These are phyloP conservation scores for Leucoma salicis DNA, from an alignment of 2,888 invertebrate species.

Conservation along the genomic window DNA sequence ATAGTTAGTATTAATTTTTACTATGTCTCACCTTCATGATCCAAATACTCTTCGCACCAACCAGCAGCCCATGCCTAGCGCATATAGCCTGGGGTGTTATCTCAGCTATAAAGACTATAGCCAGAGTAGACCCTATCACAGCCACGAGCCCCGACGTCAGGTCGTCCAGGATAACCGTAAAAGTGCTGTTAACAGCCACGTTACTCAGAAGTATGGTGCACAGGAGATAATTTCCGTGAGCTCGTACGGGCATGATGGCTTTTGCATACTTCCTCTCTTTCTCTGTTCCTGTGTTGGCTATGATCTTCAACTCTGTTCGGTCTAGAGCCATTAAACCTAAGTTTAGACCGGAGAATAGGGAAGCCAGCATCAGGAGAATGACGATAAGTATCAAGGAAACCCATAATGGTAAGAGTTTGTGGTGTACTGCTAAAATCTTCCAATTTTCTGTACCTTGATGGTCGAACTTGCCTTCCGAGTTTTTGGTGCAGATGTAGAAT, in stretches of 20 bases:
- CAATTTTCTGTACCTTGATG: conserved; percentile 86
- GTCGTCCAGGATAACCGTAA: conserved; percentile 97
- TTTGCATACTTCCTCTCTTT: conserved; percentile 91
- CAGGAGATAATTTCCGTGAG: conserved; percentile 96
- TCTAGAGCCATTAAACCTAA: conserved; percentile 98
- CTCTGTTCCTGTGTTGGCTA: conserved; percentile 95
- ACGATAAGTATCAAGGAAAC: conserved; percentile 87
- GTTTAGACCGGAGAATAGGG: conserved; percentile 98
- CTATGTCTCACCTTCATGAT: conserved; percentile 88
- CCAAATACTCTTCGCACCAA: conserved; percentile 97
- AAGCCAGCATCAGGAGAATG: conserved; percentile 91
- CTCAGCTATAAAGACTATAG: conserved; percentile 98
- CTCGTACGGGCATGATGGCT: conserved; percentile 94
- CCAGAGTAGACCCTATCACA: conserved; percentile 93
- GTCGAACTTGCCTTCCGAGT: conserved; percentile 60
- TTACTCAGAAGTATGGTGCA: conserved; percentile 91
- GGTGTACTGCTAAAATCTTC: conserved; percentile 86
- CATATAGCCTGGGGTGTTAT: conserved; percentile 98
- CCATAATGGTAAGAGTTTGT: conserved; percentile 90
- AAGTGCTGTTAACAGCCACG: conserved; percentile 97
- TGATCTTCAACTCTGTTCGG: conserved; percentile 96
- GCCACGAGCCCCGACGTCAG: conserved; percentile 95
- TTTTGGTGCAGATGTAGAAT: conserved; percentile 68
- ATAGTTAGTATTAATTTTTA: too few species aligned
- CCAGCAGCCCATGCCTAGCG: conserved; percentile 95